Conservation (phyloP, 2,113 vertebrate species). For the Lycaon pictus region DNA sequence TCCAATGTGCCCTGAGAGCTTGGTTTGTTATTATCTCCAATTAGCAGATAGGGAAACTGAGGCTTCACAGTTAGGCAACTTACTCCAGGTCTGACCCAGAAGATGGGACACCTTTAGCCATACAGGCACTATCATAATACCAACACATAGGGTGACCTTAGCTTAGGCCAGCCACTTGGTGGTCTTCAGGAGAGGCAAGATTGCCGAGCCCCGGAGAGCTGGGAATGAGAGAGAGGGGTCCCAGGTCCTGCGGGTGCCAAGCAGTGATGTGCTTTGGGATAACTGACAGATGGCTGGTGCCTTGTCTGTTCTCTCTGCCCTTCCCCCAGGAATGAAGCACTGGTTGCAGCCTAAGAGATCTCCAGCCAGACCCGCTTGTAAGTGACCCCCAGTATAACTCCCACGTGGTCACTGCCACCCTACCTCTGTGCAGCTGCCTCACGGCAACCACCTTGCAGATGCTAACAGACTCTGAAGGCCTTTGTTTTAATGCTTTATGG, state of each 20-base stretch:
- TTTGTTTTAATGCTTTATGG: not conserved
- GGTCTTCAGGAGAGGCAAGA: rapidly evolving
- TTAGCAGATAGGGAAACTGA: not conserved
- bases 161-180: not conserved
- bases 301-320: not conserved
- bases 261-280: too few relatives aligned
- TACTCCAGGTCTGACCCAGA: not conserved
- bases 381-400: not conserved
- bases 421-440: not conserved
- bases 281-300: not conserved
- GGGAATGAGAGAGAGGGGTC: not conserved
- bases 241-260: not conserved
- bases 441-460: not conserved
- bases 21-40: not conserved
- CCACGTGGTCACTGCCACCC: not conserved
- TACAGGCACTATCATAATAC: rapidly evolving
- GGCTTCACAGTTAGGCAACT: not conserved
- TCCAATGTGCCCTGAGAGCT: not conserved
- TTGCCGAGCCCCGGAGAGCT: not conserved
- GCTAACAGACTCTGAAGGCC: not conserved
- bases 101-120: not conserved
- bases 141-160: not conserved
- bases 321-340: not conserved
- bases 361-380: not conserved
- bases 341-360: not conserved